These are phyloP conservation scores for Syrrhaptes paradoxus DNA, from an alignment of 2,113 vertebrate species.

Conservation along the genomic window DNA sequence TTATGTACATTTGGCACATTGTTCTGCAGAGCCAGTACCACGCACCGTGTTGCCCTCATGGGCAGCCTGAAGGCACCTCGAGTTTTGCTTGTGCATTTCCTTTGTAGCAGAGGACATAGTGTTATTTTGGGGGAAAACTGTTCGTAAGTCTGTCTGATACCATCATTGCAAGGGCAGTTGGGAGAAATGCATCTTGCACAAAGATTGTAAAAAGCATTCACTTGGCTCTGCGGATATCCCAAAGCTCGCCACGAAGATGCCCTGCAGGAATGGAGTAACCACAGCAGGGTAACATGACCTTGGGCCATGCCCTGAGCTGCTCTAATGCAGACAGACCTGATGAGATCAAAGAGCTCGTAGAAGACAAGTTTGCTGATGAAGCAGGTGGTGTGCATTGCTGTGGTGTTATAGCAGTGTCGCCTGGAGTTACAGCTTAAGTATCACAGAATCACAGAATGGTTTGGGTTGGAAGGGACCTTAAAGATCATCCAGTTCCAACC, in stretches of 20 bases:
- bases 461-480: too few species aligned
- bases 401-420: rapidly evolving
- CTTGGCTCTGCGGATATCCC: not conserved
- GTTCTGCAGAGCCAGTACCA: not conserved
- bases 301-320: not conserved
- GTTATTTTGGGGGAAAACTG: not conserved
- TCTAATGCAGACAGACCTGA: not conserved
- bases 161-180: not conserved
- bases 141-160: not conserved
- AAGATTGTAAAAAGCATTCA: not conserved
- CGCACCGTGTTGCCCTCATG: rapidly evolving
- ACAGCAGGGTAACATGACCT: not conserved
- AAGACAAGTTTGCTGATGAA: not conserved
- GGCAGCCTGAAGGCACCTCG: not conserved
- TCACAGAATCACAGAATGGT: too few species aligned
- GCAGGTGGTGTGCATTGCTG: rapidly evolving
- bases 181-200: not conserved
- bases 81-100: not conserved
- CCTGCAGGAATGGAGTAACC: not conserved
- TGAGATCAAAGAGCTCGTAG: not conserved
- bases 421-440: not conserved
- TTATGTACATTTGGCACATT: not conserved
- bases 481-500: too few species aligned
- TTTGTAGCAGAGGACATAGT: not conserved
- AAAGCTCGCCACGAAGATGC: not conserved